Evolutionary conservation across 2,113 vertebrate species (phyloP), one percentile per base, ranked within the genome.

Genomic region (Anarhynchus alexandrinus): DNA sequence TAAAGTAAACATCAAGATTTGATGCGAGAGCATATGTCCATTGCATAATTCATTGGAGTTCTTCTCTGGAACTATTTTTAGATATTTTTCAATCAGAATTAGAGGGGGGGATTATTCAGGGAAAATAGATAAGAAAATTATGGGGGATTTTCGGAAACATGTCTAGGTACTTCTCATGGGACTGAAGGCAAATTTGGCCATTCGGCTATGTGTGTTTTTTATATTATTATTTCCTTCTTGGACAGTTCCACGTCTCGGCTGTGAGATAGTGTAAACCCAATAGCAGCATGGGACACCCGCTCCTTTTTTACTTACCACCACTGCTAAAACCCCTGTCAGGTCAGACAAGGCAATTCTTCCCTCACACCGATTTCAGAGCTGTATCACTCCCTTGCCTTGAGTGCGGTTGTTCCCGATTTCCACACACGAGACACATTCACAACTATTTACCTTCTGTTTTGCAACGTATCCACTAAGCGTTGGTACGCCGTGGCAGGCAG

Each of bases 401-500:
- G 26, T 0, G n/a, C 1, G 3, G 9, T 16, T 23, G 18, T 26
- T 90, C 74, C 67, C 2, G 6, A 15, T 32, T 47, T 45, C 80
- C 72, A 40, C 13, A 5, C 55, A 5, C 1, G 2, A 32, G 61
- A 18, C 20, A 15, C 52, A 0, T 43, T 43, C 79, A 17, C 4
- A 59, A 4, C 67, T 47, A 8, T n/a, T 59, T 67, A 8, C 71
- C 82, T 71, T 59, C 38, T 72, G 80, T 13, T 83, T 67, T 47
- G 42, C 55, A 23, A 7, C 2, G 9, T 58, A 8, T 1, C n/a
- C 34, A 0, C 29, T 0, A 18, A 14, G 34, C 0, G 15, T 8
- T 34, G 38, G 78, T 25, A 8, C 4, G 13, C 6, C 0, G 2
- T 3, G 12, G 82, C 49, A 25, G 78, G 45, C 42, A 20, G 65